Evolutionary conservation across 2,888 invertebrate genomes (phyloP).

Genomic region (Ormyrus labotus): DNA sequence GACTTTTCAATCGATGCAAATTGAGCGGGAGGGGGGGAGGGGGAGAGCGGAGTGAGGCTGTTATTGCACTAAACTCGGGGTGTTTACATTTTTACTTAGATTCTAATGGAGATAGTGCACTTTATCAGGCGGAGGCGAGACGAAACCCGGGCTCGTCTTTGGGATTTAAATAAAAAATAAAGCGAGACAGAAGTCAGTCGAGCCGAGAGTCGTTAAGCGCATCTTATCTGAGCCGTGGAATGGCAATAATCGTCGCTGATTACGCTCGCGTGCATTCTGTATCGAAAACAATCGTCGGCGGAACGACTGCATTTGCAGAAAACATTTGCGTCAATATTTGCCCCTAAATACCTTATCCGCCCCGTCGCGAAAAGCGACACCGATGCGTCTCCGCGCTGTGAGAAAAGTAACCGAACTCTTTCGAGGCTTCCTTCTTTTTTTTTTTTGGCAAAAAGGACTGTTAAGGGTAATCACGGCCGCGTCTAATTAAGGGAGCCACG

Average conservation of each 20-base stretch:
- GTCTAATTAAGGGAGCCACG: constrained; percentile 19
- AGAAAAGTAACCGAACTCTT: too few species aligned
- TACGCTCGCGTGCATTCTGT: background rate
- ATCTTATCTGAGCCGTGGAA: constrained; percentile 59
- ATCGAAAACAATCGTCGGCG: constrained; percentile 12
- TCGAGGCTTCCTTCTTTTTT: too few species aligned
- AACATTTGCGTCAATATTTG: constrained; percentile 6
- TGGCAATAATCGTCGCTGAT: constrained; percentile 61
- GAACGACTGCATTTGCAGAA: constrained; percentile 6
- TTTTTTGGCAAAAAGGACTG: background rate
- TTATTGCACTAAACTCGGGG: too few species aligned
- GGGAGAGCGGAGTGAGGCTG: too few species aligned
- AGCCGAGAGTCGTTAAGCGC: constrained; percentile 52
- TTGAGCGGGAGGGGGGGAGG: too few species aligned
- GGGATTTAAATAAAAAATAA: constrained; percentile 44
- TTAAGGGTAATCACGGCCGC: constrained; percentile 21
- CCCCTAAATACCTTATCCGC: too few species aligned
- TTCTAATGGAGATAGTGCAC: too few species aligned
- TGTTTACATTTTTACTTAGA: too few species aligned
- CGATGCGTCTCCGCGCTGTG: too few species aligned
- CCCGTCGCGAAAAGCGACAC: too few species aligned
- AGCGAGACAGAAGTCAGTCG: constrained; percentile 54
- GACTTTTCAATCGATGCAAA: too few species aligned
- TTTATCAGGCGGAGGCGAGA: constrained; percentile 27
- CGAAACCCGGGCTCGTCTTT: constrained; percentile 5